A percentile compares a stretch with the other conserved stretches of the same genome.
phyloP scores from a whole-genome alignment of 2,888 invertebrate genomes.

The Drosophila paramelanica region DNA sequence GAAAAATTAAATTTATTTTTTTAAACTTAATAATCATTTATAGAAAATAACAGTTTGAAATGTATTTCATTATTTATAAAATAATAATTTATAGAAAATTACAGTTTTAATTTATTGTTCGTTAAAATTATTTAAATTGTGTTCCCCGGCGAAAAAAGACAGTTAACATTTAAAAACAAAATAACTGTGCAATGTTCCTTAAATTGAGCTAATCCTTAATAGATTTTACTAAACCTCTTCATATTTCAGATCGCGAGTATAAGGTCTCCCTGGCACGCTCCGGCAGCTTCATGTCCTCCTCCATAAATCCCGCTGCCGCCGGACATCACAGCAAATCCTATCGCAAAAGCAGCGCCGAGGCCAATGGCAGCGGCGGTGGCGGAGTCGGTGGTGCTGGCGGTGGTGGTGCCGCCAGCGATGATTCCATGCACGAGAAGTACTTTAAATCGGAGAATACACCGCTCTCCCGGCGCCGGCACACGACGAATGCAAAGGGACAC shows the following conservation, averaged over 20 bases:
- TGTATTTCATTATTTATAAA: too few species aligned
- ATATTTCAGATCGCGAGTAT: conserved; percentile 69
- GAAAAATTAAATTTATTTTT: too few species aligned
- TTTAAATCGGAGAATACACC: conserved; percentile 90
- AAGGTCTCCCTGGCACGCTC: conserved; percentile 83
- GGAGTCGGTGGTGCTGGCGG: conserved; percentile 48
- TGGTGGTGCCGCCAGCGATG: conserved; percentile 88
- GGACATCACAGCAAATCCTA: conserved; percentile 82
- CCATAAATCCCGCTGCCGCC: conserved; percentile 80
- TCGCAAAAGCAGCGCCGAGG: conserved; percentile 81
- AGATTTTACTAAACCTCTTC: neutral
- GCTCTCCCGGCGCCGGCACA: conserved; percentile 86
- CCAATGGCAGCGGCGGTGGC: conserved; percentile 70
- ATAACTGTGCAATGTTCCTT: too few species aligned
- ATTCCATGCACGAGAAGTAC: conserved; percentile 93
- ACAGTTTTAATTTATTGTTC: too few species aligned
- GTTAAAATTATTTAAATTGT: too few species aligned
- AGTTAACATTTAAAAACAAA: too few species aligned
- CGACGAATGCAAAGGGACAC: conserved; percentile 76
- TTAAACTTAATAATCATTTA: too few species aligned
- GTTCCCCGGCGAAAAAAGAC: too few species aligned
- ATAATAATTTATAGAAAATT: too few species aligned
- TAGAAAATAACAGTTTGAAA: too few species aligned
- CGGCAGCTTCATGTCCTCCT: conserved; percentile 85
- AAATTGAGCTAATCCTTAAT: too few species aligned